These are phyloP conservation scores for Micrastur ruficollis DNA, from an alignment of 2,797 vertebrate species.

Conservation along the genomic window DNA sequence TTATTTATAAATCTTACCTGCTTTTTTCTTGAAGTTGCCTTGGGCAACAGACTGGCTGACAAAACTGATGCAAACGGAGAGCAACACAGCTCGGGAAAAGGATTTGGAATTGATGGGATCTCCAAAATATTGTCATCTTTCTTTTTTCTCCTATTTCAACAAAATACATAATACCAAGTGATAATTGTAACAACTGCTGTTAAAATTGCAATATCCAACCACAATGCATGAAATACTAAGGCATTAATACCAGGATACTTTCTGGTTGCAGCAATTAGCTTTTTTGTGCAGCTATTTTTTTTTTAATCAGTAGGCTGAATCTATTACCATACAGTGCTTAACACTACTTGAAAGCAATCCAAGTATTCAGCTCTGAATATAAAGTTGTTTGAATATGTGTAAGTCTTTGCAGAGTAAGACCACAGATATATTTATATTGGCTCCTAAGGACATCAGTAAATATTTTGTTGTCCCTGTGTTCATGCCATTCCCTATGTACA, in stretches of 20 bases:
- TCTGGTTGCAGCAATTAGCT: slow-evolving; percentile 13
- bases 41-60: slow-evolving; percentile 86
- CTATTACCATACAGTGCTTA: slow-evolving; percentile 45
- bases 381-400: slow-evolving; percentile 3
- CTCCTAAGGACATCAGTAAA: slow-evolving; percentile 43
- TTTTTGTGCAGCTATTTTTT: not conserved
- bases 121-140: slow-evolving; percentile 78
- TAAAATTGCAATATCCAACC: slow-evolving; percentile 26
- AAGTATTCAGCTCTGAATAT: slow-evolving; percentile 27
- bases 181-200: slow-evolving; percentile 35
- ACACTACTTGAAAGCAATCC: slow-evolving; percentile 43
- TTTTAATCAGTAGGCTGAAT: slow-evolving; percentile 42
- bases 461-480: slow-evolving; percentile 48
- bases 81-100: slow-evolving; percentile 85
- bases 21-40: slow-evolving; percentile 86
- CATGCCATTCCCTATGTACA: not conserved
- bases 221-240: not conserved
- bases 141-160: slow-evolving; percentile 74
- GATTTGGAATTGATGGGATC: slow-evolving; percentile 81
- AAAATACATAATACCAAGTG: slow-evolving; percentile 59
- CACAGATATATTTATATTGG: slow-evolving; percentile 48
- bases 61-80: slow-evolving; percentile 80
- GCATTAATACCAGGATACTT: not conserved
- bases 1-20: slow-evolving; percentile 76
- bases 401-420: slow-evolving; percentile 13